These are phyloP conservation scores for Dasyurus viverrinus DNA, from an alignment of 2,113 vertebrate genomes.

Conservation along the genomic window DNA sequence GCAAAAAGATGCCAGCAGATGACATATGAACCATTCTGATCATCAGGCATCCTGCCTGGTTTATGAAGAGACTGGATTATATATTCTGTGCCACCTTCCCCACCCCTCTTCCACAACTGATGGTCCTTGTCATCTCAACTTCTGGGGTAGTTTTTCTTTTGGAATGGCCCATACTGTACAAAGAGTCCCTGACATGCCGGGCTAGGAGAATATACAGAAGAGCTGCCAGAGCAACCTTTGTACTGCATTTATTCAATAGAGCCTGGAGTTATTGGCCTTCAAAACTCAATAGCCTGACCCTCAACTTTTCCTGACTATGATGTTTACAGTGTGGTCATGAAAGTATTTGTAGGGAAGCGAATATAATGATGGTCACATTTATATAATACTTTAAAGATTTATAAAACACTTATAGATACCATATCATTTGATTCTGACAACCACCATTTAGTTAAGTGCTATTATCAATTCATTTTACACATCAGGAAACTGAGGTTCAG, in stretches of 20 bases:
- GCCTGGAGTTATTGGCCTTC: background rate
- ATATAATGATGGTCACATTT: background rate
- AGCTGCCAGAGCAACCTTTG: background rate
- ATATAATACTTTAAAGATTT: background rate
- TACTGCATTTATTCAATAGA: background rate
- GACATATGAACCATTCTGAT: slow-evolving; percentile 29
- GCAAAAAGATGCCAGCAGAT: slow-evolving; percentile 48
- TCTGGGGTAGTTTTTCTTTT: slow-evolving; percentile 51
- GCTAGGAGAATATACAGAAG: background rate
- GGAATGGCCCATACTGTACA: background rate
- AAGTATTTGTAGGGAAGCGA: background rate
- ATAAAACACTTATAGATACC: background rate
- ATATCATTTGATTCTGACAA: background rate
- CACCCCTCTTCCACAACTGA: slow-evolving; percentile 30
- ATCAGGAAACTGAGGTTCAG: background rate
- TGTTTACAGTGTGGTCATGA: fast-evolving
- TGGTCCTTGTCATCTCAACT: slow-evolving; percentile 37
- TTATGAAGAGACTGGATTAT: slow-evolving; percentile 35
- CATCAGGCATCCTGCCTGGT: background rate
- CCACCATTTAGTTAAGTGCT: background rate
- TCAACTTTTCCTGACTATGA: background rate
- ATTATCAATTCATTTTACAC: background rate
- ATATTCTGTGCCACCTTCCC: slow-evolving; percentile 26
- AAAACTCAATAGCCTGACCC: fast-evolving
- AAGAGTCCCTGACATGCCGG: background rate